Percentiles rank a stretch among this genome's conserved stretches.
These are phyloP conservation scores for Acromyrmex charruanus DNA, from an alignment of 1,140 invertebrate genomes.

Conservation along the genomic window DNA sequence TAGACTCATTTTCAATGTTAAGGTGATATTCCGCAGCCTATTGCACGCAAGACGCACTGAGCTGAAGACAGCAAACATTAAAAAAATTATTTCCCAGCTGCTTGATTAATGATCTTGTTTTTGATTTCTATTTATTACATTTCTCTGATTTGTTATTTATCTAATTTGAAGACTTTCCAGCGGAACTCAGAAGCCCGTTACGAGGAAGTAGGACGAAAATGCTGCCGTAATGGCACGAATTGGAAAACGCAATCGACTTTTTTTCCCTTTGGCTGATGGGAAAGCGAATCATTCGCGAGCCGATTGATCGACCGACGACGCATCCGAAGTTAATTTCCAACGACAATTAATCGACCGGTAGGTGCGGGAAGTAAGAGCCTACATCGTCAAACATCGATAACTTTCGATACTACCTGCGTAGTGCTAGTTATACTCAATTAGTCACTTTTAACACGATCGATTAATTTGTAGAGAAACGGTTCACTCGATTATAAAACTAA, in stretches of 20 bases:
- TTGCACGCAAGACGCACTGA: not conserved
- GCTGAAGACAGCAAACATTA: not conserved
- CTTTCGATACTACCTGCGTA: constrained; percentile 10
- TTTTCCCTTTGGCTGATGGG: constrained; percentile 13
- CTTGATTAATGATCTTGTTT: not conserved
- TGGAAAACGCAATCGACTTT: constrained; percentile 52
- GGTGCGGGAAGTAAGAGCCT: constrained; percentile 20
- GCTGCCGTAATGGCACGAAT: constrained; percentile 18
- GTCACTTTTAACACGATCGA: not conserved
- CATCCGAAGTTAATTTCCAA: constrained; percentile 34
- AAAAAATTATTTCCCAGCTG: not conserved
- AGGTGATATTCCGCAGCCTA: not conserved
- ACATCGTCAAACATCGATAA: constrained; percentile 3
- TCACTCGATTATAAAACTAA: not conserved
- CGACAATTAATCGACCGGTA: not conserved
- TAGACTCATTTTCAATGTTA: constrained; percentile 42
- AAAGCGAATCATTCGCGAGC: constrained; percentile 20
- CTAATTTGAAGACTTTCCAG: constrained; percentile 28
- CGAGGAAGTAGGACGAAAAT: constrained; percentile 52
- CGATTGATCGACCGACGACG: constrained; percentile 4
- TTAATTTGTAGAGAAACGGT: not conserved
- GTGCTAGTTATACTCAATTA: not conserved
- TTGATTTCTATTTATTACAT: constrained; percentile 18
- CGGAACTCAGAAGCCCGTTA: constrained; percentile 1
- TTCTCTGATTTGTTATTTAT: not conserved